Evolutionary conservation across 2,797 vertebrate species (phyloP), one percentile per base, ranked within the genome.

Genomic region (Rhyacichthys aspro): DNA sequence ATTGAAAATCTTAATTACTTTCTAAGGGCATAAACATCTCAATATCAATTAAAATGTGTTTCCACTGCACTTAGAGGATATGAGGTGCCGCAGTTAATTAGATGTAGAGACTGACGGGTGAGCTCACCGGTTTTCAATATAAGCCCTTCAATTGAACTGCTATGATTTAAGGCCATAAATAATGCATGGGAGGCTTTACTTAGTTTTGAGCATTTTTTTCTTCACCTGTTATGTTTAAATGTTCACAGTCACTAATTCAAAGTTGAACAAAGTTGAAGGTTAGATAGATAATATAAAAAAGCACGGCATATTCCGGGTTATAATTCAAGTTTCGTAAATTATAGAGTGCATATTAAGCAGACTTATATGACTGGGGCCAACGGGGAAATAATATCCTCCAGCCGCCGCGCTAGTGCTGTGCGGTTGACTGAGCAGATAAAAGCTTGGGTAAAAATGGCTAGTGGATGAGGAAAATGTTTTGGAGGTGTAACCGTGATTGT

Each of bases 1-100:
- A 93, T 93, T 93, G 92, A 93, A 93, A 93, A 91, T 92, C 90
- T 92, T 93, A 93, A 93, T 93, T 92, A 92, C 92, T 92, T 93
- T 93, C 90, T 88, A 79, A 91, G 90, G 92, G 91, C 89, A 93
- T 90, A 93, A 93, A 93, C 91, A 93, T 93, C 90, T 92, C 90
- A 90, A 92, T 93, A 94, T 93, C 90, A 93, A 93, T 92, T 93
- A 93, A 93, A 91, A 92, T 83, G 88, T 88, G 91, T 93, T 91
- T 92, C 87, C 86, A 86, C 77, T 86, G 88, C 89, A 89, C 90
- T 92, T 86, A 82, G 88, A 91, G 89, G 88, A 93, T 92, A 89
- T 89, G 90, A 89, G 89, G 89, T 90, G 88, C 86, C 85, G 86
- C 82, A 85, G 90, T 93, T 91, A 93, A 93, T 93, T 93, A 92